Percentiles rank a stretch among this genome's conserved stretches.
These are phyloP conservation scores for Cotesia chilonis DNA, from an alignment of 1,140 invertebrate genomes.

Conservation along the genomic window DNA sequence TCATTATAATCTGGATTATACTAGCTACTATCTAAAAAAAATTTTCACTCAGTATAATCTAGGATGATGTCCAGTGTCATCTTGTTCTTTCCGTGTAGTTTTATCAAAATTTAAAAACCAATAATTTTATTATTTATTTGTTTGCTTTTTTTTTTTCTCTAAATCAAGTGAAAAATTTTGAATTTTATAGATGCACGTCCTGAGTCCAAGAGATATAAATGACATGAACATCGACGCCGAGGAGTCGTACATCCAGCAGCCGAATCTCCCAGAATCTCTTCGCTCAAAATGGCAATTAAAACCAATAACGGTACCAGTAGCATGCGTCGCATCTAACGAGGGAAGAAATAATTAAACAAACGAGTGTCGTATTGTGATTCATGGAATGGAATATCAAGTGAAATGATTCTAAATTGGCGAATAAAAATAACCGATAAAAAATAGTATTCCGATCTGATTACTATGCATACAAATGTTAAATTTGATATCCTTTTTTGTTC, in stretches of 20 bases:
- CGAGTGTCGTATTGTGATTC: constrained; percentile 13
- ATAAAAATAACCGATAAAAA: too few species aligned
- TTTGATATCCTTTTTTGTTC: too few species aligned
- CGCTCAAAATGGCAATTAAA: constrained; percentile 49
- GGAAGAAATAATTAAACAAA: constrained; percentile 29
- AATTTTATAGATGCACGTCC: constrained; percentile 43
- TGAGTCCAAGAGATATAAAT: constrained; percentile 41
- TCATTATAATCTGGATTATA: too few species aligned
- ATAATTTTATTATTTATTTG: constrained; percentile 1
- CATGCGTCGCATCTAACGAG: constrained; percentile 42
- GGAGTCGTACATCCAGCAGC: constrained; percentile 36
- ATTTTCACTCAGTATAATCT: too few species aligned
- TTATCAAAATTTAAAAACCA: neutral
- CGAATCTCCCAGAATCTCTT: constrained; percentile 45
- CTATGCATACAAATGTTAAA: too few species aligned
- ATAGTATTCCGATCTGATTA: too few species aligned
- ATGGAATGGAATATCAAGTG: too few species aligned
- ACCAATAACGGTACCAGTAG: constrained; percentile 44
- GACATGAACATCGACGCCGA: constrained; percentile 31
- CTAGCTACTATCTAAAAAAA: too few species aligned
- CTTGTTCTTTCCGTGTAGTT: too few species aligned
- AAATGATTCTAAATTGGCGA: too few species aligned
- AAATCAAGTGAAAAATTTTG: neutral
- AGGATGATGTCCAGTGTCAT: too few species aligned
- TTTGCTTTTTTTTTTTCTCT: neutral